phyloP scores from a whole-genome alignment of 1,140 invertebrate genomes.

The Drosophila parabipectinata region DNA sequence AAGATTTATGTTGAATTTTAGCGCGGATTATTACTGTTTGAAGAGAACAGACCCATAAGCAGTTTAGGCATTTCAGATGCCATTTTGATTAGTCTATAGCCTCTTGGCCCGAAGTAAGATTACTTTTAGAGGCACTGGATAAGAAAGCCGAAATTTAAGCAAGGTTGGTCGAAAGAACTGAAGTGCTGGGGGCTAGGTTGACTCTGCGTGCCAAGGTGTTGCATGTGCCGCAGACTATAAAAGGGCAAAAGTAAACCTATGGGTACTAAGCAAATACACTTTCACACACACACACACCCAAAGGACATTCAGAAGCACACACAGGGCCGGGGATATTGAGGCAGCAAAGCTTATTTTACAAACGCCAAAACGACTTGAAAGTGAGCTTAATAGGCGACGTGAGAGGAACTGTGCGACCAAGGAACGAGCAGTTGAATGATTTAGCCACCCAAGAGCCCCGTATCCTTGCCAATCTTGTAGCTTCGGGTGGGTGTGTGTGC shows the following conservation, averaged over 20 bases:
- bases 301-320: slow-evolving; percentile 25
- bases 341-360: slow-evolving; percentile 67
- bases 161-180: slow-evolving; percentile 30
- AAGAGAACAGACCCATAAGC: background rate
- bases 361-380: slow-evolving; percentile 61
- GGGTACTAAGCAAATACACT: slow-evolving; percentile 55
- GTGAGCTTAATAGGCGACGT: slow-evolving; percentile 51
- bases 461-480: background rate
- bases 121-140: slow-evolving; percentile 11
- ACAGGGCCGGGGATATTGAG: slow-evolving; percentile 17
- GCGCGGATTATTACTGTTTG: background rate
- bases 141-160: slow-evolving; percentile 1
- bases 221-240: slow-evolving; percentile 53
- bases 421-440: slow-evolving; percentile 38
- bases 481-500: slow-evolving; percentile 14
- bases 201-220: slow-evolving; percentile 55
- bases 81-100: slow-evolving; percentile 7
- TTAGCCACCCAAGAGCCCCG: background rate
- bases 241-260: slow-evolving; percentile 33
- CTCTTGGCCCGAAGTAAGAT: slow-evolving; percentile 9
- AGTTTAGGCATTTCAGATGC: background rate
- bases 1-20: slow-evolving; percentile 6
- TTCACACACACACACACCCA: slow-evolving; percentile 5
- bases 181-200: slow-evolving; percentile 11
- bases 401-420: slow-evolving; percentile 19